phyloP scores from a whole-genome alignment of 2,888 invertebrate species.

The Mythimna lalbum region DNA sequence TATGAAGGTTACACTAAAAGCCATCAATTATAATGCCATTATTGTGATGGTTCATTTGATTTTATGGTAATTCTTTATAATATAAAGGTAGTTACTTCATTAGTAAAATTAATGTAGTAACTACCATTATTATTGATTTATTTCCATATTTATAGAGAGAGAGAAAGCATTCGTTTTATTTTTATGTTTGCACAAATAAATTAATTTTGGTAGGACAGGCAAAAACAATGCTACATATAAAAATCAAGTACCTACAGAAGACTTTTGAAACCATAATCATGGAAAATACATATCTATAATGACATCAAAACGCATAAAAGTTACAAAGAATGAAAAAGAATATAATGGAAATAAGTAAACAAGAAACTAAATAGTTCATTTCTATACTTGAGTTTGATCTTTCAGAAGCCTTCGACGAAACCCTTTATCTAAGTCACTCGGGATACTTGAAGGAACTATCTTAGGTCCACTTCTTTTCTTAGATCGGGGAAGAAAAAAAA shows the following conservation, averaged over 20 bases:
- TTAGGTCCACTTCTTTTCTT: background rate
- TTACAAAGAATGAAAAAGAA: background rate
- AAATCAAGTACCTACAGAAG: background rate
- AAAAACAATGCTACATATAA: no score
- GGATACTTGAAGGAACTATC: conserved; percentile 9
- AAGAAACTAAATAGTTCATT: background rate
- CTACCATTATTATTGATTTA: conserved; percentile 14
- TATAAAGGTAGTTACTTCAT: background rate
- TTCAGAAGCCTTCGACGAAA: background rate
- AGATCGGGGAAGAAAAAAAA: no score
- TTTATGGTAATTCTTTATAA: conserved; percentile 11
- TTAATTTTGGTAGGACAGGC: no score
- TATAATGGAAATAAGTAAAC: background rate
- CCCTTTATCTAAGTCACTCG: background rate
- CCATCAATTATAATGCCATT: conserved; percentile 40
- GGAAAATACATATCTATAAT: background rate
- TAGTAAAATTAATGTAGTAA: no score
- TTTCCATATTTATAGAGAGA: background rate
- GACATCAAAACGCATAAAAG: background rate
- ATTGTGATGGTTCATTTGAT: conserved; percentile 6
- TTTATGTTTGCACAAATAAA: background rate
- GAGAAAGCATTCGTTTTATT: background rate
- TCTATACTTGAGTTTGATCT: background rate
- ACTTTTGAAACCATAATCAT: background rate
- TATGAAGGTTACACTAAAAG: conserved; percentile 15